Evolutionary conservation across 2,797 vertebrate genomes (phyloP).

Genomic region (Enteromius mattozi): DNA sequence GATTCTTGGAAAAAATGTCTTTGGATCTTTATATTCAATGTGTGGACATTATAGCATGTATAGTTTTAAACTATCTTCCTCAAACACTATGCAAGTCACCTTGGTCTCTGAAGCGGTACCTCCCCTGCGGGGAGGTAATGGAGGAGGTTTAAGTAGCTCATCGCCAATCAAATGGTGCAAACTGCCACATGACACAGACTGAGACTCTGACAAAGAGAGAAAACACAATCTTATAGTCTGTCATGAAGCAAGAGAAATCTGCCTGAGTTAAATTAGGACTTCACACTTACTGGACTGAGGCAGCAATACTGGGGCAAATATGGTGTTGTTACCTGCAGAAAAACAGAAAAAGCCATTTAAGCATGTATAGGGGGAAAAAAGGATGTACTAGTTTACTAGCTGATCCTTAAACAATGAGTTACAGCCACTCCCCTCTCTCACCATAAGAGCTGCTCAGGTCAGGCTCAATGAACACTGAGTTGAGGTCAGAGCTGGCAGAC

Average conservation of each 20-base stretch:
- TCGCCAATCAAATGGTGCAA: constrained; percentile 87
- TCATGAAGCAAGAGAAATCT: not conserved
- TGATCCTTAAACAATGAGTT: not conserved
- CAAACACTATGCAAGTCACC: constrained; percentile 71
- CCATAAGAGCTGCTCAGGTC: constrained; percentile 86
- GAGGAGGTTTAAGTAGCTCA: constrained; percentile 89
- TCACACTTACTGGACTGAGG: constrained; percentile 88
- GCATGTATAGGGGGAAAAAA: not conserved
- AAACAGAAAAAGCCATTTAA: not conserved
- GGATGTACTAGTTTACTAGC: not conserved
- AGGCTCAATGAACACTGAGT: constrained; percentile 86
- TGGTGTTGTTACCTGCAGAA: constrained; percentile 85
- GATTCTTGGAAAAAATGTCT: not conserved
- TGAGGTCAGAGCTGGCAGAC: constrained; percentile 91
- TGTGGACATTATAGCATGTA: not conserved
- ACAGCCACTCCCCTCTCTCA: constrained; percentile 58
- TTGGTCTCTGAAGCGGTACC: constrained; percentile 84
- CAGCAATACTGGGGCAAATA: constrained; percentile 85
- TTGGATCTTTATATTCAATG: not conserved
- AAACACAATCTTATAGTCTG: constrained; percentile 9
- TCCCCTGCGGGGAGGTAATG: constrained; percentile 92
- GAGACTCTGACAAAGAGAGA: constrained; percentile 77
- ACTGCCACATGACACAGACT: constrained; percentile 90
- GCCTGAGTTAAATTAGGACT: not conserved
- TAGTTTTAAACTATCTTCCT: not conserved